phyloP scores from a whole-genome alignment of 2,888 invertebrate species.

The Thereva unica region DNA sequence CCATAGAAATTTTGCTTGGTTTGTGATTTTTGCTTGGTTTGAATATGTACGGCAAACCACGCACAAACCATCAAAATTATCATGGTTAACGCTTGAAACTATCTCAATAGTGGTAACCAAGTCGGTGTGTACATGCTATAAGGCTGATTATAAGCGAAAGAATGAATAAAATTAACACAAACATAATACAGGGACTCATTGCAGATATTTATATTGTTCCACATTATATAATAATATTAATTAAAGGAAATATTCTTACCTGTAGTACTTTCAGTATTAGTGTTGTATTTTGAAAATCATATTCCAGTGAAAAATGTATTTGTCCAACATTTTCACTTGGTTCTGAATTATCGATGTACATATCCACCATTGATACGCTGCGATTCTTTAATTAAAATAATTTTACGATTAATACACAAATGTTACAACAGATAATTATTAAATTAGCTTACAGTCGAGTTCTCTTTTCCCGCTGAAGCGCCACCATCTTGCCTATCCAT shows the following conservation, averaged over 20 bases:
- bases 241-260: constrained; percentile 60
- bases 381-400: constrained; percentile 74
- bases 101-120: too few relatives aligned
- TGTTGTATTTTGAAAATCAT: constrained; percentile 91
- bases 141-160: too few relatives aligned
- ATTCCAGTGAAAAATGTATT: constrained; percentile 91
- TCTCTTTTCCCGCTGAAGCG: constrained; percentile 41
- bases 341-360: constrained; percentile 93
- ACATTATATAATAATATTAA: background rate
- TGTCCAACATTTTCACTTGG: constrained; percentile 93
- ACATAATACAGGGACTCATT: too few relatives aligned
- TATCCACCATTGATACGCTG: constrained; percentile 88
- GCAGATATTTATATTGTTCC: background rate
- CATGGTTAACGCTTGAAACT: too few relatives aligned
- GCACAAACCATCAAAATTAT: too few relatives aligned
- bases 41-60: too few relatives aligned
- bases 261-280: constrained; percentile 88
- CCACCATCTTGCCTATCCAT: constrained; percentile 46
- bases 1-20: too few relatives aligned
- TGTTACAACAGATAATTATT: background rate
- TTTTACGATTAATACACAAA: constrained; percentile 11
- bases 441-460: constrained; percentile 44
- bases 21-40: too few relatives aligned
- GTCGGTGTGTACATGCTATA: too few relatives aligned
- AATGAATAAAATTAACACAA: background rate